Evolutionary conservation across 2,113 vertebrate species (phyloP).

Genomic region (Megaptera novaeangliae): DNA sequence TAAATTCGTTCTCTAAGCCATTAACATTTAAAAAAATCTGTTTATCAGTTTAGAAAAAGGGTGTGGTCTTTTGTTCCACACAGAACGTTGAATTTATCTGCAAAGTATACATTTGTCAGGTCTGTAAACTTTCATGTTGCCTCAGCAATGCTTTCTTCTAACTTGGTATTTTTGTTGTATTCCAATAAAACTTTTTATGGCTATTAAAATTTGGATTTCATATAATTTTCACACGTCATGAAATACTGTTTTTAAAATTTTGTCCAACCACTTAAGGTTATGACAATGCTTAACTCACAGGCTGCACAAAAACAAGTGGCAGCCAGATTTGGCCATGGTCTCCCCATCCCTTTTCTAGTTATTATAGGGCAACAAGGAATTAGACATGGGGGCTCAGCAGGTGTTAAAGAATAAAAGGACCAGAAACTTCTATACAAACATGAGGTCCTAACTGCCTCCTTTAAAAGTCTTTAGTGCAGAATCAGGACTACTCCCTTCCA

Average conservation of each 20-base stretch:
- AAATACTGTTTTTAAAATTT: neutral
- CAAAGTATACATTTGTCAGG: neutral
- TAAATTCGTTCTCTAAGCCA: neutral
- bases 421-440: neutral
- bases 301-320: neutral
- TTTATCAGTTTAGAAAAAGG: neutral
- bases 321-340: neutral
- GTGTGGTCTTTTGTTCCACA: neutral
- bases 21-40: neutral
- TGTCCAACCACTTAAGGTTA: neutral
- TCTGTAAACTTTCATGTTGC: neutral
- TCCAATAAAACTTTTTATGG: neutral
- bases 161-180: neutral
- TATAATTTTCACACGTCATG: neutral
- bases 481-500: neutral
- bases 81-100: neutral
- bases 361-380: neutral
- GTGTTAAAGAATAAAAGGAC: neutral
- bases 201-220: neutral
- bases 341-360: neutral
- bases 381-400: neutral
- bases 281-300: neutral
- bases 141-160: neutral
- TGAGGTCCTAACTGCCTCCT: neutral
- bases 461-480: neutral